Evolutionary conservation across 2,888 invertebrate species (phyloP).

Genomic region (Cheilosia grossa): DNA sequence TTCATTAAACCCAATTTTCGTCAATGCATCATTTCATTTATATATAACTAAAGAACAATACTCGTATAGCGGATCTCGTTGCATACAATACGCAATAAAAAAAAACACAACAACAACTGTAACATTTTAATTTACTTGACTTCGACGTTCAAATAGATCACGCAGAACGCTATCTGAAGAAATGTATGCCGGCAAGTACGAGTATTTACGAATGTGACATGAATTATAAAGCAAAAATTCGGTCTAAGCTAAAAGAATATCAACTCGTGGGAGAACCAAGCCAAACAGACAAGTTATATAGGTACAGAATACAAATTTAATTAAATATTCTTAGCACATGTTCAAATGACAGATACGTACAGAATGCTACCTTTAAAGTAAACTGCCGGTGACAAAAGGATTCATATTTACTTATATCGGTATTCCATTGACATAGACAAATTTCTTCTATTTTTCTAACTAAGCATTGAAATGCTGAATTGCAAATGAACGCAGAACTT

Average conservation of each 20-base stretch:
- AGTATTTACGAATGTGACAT: constrained; percentile 33
- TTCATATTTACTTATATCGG: constrained; percentile 39
- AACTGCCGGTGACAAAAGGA: constrained; percentile 48
- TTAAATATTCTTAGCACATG: constrained; percentile 46
- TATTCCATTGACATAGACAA: constrained; percentile 8
- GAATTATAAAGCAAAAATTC: constrained; percentile 51
- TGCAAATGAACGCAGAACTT: neutral
- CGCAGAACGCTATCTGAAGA: constrained; percentile 1
- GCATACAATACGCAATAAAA: neutral
- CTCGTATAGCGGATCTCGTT: constrained; percentile 11
- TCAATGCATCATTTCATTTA: constrained; percentile 2
- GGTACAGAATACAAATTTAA: constrained; percentile 5
- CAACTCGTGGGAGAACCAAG: constrained; percentile 23
- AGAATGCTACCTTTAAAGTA: constrained; percentile 59
- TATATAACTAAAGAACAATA: constrained; percentile 8
- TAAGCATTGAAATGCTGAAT: neutral
- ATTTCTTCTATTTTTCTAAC: neutral
- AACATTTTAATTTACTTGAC: constrained; percentile 6
- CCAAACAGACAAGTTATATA: constrained; percentile 3
- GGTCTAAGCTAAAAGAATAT: constrained; percentile 47
- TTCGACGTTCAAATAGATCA: constrained; percentile 7
- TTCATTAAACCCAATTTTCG: constrained; percentile 5
- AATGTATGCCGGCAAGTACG: constrained; percentile 35
- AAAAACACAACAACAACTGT: neutral
- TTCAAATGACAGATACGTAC: constrained; percentile 37